phyloP scores from a whole-genome alignment of 2,797 vertebrate genomes.

The Limnodromus scolopaceus region DNA sequence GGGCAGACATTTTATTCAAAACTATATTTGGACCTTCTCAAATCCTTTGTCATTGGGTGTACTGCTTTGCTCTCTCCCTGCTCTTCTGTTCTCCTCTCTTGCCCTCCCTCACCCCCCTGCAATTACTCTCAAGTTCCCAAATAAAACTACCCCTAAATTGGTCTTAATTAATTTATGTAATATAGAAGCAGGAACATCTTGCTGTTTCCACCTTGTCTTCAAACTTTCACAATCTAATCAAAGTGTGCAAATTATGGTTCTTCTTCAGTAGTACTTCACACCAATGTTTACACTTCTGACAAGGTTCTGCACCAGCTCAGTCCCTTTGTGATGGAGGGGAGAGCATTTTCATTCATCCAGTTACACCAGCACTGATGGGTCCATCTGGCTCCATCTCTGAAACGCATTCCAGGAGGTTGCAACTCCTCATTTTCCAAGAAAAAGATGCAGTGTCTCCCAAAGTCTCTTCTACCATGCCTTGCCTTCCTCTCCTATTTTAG shows the following conservation, averaged over 20 bases:
- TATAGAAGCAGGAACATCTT: not conserved
- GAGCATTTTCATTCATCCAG: not conserved
- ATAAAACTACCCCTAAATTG: not conserved
- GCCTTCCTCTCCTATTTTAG: not conserved
- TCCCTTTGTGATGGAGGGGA: not conserved
- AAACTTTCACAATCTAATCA: not conserved
- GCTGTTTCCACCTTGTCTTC: not conserved
- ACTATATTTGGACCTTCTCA: not conserved
- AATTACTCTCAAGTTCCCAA: not conserved
- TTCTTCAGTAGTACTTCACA: not conserved
- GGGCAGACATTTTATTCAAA: not conserved
- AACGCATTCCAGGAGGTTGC: not conserved
- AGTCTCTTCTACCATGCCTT: not conserved
- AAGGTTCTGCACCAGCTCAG: not conserved
- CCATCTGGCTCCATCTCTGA: not conserved
- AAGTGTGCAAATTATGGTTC: not conserved
- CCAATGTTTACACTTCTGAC: not conserved
- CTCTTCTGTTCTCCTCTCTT: not conserved
- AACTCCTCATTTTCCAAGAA: not conserved
- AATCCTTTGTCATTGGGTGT: not conserved
- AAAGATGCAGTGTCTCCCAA: not conserved
- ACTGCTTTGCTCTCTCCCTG: not conserved
- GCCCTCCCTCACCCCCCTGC: accelerated
- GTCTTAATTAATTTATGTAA: not conserved
- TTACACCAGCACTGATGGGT: not conserved